Evolutionary conservation across 1,140 invertebrate genomes (phyloP), one percentile per base, ranked within the genome.

Genomic region (Heliconius melpomene): DNA sequence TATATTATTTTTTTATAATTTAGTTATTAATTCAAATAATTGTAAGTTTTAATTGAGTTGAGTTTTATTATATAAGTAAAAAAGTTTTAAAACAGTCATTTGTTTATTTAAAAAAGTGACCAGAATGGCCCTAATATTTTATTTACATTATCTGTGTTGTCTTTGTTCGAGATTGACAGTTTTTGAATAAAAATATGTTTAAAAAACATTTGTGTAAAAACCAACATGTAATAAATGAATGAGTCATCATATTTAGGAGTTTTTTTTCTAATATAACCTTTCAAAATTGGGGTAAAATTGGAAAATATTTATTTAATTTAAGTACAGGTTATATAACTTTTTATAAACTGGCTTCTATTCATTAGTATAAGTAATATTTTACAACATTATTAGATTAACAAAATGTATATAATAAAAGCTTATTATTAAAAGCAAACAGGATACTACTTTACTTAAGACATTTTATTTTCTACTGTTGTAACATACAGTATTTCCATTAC

Each of bases 401-500:
- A 46, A 16, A 46, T 16, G 40, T 46, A 46, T 46, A 5, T 46
- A 3, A 16, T 0, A 46, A 13, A 13, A 46, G 3, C 11, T 13
- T 46, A 13, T 46, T 46, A 13, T 46, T 46, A 46, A 40, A 40
- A 40, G 3, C 40, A 8, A 40, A 40, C 40, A 9, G 9, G 38
- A 40, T 11, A 40, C 2, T 32, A 32, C 40, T 50, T 18, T 7
- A 52, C 16, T 7, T 52, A 52, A 18, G 3, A 52, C 13, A 52
- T 52, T 16, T 16, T 52, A 52, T 6, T 52, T 52, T 52, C 20
- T 57, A 57, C 20, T 52, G 54, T 20, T n/a, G 54, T 57, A 20
- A 57, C 20, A 57, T 57, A 23, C 20, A 9, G 1, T 13, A 38
- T 76, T 76, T 66, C 5, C 9, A 85, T 92, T 90, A 26, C 89